Evolutionary conservation across 1,140 invertebrate genomes (phyloP), one percentile per base, ranked within the genome.

Genomic region (Euura saliciscinereae): DNA sequence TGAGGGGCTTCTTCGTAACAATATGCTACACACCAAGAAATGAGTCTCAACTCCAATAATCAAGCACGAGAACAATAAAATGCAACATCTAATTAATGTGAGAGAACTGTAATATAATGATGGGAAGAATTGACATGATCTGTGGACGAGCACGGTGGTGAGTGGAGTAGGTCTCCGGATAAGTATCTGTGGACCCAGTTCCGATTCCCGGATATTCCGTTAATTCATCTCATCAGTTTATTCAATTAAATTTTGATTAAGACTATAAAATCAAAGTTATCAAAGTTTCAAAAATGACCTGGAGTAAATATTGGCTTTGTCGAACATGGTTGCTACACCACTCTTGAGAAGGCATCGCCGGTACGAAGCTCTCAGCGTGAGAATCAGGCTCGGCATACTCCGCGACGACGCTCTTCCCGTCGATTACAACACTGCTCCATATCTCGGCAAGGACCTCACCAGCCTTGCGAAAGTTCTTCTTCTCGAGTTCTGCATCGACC

Each of bases 401-500:
- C 66, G 82, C 79, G 68, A 79, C 68, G 43, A 83, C 79, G 45
- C 65, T 68, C 75, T 79, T 75, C 11, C 71, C 74, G 76, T 85
- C 83, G 66, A 81, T 81, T 69, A 74, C 68, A 69, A 78, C 80
- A 28, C 73, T 70, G 71, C 64, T 77, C 79, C 79, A 84, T 51
- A 81, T 70, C 74, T 77, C 75, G 70, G 81, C 77, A 11, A 87
- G 77, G 45, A 66, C 67, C 69, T 77, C 44, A n/a, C 81, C 81
- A 75, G 83, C 81, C 45, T 75, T 69, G 68, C 75, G 42, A 73
- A 83, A 84, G 70, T 83, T 84, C 71, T 78, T 71, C 69, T 75
- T 78, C 73, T 82, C 83, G 42, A 85, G 74, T 44, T 83, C 78
- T 69, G 69, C 51, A 76, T 85, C 80, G 66, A 77, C 79, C 68